Conservation (phyloP, 2,797 vertebrate genomes). For the Tapera naevia region DNA sequence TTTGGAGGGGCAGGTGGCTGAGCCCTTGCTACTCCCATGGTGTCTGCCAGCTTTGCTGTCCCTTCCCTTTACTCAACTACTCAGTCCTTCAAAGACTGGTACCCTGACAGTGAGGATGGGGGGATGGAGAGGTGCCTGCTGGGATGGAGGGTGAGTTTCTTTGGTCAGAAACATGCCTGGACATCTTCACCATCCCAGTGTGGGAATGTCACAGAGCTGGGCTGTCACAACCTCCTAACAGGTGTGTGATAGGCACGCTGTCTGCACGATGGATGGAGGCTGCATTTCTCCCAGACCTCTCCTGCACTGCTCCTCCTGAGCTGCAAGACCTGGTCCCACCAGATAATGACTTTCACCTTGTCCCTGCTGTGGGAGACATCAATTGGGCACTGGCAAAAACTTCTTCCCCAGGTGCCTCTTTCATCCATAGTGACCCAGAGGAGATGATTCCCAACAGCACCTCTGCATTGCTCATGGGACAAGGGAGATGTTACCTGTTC, state of each 20-base stretch:
- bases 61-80: rapidly evolving
- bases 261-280: not conserved
- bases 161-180: not conserved
- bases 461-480: rapidly evolving
- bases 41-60: not conserved
- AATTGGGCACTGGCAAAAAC: not conserved
- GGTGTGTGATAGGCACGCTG: not conserved
- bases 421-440: rapidly evolving
- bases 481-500: conserved; percentile 80
- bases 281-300: not conserved
- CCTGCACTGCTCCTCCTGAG: not conserved
- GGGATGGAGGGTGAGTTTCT: not conserved
- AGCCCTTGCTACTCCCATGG: not conserved
- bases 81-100: not conserved
- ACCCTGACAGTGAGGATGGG: rapidly evolving
- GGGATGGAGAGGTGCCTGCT: not conserved
- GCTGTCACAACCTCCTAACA: not conserved
- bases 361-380: rapidly evolving
- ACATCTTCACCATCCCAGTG: not conserved
- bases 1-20: not conserved
- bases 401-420: not conserved
- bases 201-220: not conserved
- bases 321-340: not conserved
- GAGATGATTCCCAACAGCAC: rapidly evolving
- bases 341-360: not conserved